Conservation (phyloP, 2,888 invertebrate genomes). For the Kuschelorhynchus macadamiae region DNA sequence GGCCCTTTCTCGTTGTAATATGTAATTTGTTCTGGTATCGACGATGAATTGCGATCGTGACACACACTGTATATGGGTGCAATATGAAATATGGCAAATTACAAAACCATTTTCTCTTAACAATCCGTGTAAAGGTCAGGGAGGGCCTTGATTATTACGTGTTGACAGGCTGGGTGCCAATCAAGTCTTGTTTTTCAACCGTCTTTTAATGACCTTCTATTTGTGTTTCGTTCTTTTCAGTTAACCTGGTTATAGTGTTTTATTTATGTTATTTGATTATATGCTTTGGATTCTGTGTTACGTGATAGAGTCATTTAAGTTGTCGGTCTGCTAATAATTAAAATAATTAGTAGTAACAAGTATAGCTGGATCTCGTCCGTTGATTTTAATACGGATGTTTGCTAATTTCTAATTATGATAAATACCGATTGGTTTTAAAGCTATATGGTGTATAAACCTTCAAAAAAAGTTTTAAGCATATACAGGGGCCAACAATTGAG, state of each 20-base stretch:
- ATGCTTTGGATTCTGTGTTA: background rate
- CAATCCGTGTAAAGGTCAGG: slow-evolving; percentile 41
- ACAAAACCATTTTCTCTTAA: slow-evolving; percentile 42
- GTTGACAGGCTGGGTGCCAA: slow-evolving; percentile 46
- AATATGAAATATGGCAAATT: slow-evolving; percentile 44
- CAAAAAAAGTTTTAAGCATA: too few species aligned
- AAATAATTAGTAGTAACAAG: too few species aligned
- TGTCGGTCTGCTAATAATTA: too few species aligned
- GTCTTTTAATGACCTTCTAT: slow-evolving; percentile 36
- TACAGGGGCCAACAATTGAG: too few species aligned
- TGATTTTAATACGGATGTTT: too few species aligned
- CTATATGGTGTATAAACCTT: too few species aligned
- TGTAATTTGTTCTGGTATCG: background rate
- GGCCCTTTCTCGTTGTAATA: background rate
- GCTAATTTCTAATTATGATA: too few species aligned
- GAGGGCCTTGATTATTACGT: slow-evolving; percentile 42
- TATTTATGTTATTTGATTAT: background rate
- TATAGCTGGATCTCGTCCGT: too few species aligned
- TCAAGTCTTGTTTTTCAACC: slow-evolving; percentile 36
- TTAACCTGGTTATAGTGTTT: slow-evolving; percentile 14
- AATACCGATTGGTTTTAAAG: too few species aligned
- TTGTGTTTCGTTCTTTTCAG: slow-evolving; percentile 16
- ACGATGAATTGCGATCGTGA: slow-evolving; percentile 15
- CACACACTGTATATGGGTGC: slow-evolving; percentile 38
- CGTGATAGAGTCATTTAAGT: background rate